Conservation (phyloP, 2,113 vertebrate species). For the Corythornis vintsioides region DNA sequence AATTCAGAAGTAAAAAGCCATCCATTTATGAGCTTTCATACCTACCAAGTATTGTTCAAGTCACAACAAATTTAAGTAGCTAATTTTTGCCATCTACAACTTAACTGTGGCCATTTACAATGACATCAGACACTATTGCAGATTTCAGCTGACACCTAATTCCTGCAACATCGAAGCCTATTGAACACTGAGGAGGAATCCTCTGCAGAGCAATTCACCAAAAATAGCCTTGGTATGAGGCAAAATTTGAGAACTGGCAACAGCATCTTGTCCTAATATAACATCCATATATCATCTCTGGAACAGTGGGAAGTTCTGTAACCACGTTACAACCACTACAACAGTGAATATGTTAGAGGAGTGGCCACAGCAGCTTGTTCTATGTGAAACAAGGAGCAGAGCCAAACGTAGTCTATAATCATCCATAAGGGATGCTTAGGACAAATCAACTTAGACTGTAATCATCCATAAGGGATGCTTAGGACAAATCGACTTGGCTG, state of each 20-base stretch:
- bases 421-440: neutral
- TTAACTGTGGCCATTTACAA: neutral
- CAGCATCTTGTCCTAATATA: neutral
- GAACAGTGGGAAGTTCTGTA: neutral
- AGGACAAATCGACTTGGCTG: neutral
- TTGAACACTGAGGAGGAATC: neutral
- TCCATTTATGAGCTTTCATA: neutral
- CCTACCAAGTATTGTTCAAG: neutral
- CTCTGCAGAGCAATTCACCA: neutral
- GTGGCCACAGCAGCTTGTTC: neutral
- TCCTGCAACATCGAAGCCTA: neutral
- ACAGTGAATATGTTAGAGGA: neutral
- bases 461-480: neutral
- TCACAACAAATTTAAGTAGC: neutral
- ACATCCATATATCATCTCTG: neutral
- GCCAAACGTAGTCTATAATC: neutral
- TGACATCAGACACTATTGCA: neutral
- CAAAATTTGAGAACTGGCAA: neutral
- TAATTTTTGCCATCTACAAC: neutral
- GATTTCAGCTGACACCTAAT: neutral
- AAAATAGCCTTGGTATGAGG: neutral
- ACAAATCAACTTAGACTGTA: neutral
- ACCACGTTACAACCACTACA: rapidly evolving
- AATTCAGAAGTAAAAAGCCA: neutral
- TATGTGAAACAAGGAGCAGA: neutral